phyloP scores from a whole-genome alignment of 1,140 invertebrate genomes.

The Tetranychus urticae region DNA sequence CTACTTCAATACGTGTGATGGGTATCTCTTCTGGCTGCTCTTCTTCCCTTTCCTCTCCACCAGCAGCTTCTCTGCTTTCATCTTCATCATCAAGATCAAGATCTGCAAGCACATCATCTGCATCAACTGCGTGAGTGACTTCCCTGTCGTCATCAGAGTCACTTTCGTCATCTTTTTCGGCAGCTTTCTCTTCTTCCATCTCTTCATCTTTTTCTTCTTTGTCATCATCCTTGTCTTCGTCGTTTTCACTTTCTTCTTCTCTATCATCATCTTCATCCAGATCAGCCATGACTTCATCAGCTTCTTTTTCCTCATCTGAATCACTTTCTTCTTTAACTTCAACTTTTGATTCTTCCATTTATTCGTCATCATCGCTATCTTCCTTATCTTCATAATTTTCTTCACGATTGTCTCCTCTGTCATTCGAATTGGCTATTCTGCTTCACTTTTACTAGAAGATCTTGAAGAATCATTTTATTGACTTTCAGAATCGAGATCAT shows the following conservation, averaged over 20 bases:
- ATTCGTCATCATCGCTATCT: not conserved
- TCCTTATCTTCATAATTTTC: not conserved
- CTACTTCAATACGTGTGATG: slow-evolving; percentile 82
- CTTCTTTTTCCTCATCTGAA: not conserved
- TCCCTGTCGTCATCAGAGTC: not conserved
- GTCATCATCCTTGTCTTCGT: no score
- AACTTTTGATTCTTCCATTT: not conserved
- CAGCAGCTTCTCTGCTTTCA: not conserved
- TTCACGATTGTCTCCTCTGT: no score
- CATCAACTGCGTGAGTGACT: not conserved
- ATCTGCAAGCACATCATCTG: not conserved
- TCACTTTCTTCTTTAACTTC: not conserved
- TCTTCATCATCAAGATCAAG: not conserved
- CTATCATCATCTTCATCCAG: not conserved
- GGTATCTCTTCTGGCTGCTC: slow-evolving; percentile 28
- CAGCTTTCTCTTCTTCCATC: not conserved
- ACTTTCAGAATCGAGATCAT: no score
- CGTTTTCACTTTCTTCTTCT: not conserved
- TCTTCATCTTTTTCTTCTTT: not conserved
- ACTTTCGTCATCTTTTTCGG: not conserved
- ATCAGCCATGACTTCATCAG: not conserved
- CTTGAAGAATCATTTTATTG: no score
- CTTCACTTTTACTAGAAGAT: no score
- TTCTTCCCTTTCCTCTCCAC: slow-evolving; percentile 3
- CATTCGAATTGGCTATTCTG: no score